Evolutionary conservation across 1,140 invertebrate species (phyloP).

Genomic region (Lethrus apterus): DNA sequence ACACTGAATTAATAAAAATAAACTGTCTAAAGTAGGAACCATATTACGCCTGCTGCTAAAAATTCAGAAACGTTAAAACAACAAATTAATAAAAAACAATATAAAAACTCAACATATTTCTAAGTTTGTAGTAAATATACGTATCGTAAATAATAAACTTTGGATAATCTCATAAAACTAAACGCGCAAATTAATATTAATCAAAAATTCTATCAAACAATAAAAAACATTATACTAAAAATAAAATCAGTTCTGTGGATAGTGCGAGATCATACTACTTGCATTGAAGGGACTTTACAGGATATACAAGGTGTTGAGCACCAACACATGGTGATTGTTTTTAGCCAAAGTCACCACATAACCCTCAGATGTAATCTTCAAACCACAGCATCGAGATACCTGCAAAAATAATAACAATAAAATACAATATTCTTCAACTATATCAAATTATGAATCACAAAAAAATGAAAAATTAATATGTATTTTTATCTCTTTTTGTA

Average conservation of each 20-base stretch:
- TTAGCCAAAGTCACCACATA: slow-evolving; percentile 95
- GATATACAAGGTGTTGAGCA: slow-evolving; percentile 92
- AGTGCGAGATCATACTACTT: slow-evolving; percentile 35
- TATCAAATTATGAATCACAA: too few relatives aligned
- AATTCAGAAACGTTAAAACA: slow-evolving; percentile 19
- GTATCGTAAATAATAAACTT: slow-evolving; percentile 25
- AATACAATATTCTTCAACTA: not conserved
- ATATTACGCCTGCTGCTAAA: slow-evolving; percentile 30
- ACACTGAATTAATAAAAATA: slow-evolving; percentile 18
- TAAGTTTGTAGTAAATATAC: slow-evolving; percentile 22
- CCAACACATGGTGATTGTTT: slow-evolving; percentile 96
- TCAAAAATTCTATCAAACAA: slow-evolving; percentile 14
- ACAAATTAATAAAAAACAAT: slow-evolving; percentile 21
- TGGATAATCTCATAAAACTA: slow-evolving; percentile 14
- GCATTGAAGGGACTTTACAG: slow-evolving; percentile 45
- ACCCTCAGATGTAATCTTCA: slow-evolving; percentile 94
- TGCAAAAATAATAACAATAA: slow-evolving; percentile 42
- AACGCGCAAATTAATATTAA: slow-evolving; percentile 9
- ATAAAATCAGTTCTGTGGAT: slow-evolving; percentile 38
- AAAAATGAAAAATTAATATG: too few relatives aligned
- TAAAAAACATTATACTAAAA: slow-evolving; percentile 16
- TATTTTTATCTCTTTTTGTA: too few relatives aligned
- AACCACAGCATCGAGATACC: slow-evolving; percentile 93
- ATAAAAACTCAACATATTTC: slow-evolving; percentile 20
- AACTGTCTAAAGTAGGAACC: slow-evolving; percentile 30